These are phyloP conservation scores for Hyperoodon ampullatus DNA, from an alignment of 2,113 vertebrate species.

Conservation along the genomic window DNA sequence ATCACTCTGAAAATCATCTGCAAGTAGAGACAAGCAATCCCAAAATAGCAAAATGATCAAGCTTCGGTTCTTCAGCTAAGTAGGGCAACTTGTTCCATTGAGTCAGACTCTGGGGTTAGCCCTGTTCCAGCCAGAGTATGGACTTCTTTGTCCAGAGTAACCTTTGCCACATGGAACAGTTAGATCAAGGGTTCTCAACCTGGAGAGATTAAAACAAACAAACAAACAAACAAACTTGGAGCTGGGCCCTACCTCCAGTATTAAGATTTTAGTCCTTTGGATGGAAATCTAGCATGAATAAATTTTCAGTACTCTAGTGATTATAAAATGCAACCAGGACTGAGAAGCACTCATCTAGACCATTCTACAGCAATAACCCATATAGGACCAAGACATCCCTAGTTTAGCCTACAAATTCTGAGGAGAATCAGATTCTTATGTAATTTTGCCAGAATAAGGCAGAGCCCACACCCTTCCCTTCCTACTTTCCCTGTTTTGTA, in stretches of 20 bases:
- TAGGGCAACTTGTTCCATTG: neutral
- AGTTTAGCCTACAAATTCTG: neutral
- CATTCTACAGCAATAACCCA: neutral
- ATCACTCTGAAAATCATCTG: slow-evolving; percentile 30
- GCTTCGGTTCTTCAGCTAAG: neutral
- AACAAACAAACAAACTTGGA: neutral
- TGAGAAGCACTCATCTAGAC: neutral
- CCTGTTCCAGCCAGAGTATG: neutral
- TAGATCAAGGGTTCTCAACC: neutral
- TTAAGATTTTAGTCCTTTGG: slow-evolving; percentile 43
- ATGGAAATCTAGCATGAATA: neutral
- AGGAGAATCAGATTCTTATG: neutral
- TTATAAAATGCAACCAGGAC: neutral
- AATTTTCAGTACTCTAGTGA: neutral
- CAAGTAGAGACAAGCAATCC: slow-evolving; percentile 18
- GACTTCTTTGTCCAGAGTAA: neutral
- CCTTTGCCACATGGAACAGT: neutral
- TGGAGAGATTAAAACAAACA: neutral
- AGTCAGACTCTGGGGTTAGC: neutral
- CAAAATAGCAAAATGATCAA: neutral
- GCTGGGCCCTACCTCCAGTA: neutral
- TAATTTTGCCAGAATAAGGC: neutral
- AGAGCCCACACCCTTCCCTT: neutral
- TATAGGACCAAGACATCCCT: neutral
- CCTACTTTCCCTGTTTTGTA: neutral